Percentiles rank a stretch among this genome's conserved stretches.
phyloP scores from a whole-genome alignment of 2,113 vertebrate species.

The Thalassoma bifasciatum region DNA sequence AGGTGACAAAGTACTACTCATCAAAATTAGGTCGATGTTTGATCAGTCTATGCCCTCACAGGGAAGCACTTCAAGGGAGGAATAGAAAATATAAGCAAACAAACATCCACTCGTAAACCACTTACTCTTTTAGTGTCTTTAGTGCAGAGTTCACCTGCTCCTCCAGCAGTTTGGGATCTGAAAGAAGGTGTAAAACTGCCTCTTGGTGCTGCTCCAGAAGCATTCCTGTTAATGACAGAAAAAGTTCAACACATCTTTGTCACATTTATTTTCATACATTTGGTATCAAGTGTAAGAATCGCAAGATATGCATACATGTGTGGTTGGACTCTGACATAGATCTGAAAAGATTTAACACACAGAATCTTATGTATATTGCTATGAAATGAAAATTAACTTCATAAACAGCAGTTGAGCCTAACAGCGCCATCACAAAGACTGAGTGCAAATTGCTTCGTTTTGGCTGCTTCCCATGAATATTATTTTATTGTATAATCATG shows the following conservation, averaged over 20 bases:
- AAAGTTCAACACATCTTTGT: neutral
- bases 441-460: neutral
- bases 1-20: neutral
- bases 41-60: neutral
- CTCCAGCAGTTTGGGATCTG: conserved; percentile 76
- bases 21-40: neutral
- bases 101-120: neutral
- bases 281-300: too few relatives aligned
- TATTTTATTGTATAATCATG: neutral
- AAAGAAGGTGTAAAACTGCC: conserved; percentile 76
- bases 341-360: too few relatives aligned
- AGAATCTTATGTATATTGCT: too few relatives aligned
- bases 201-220: conserved; percentile 84
- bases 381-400: too few relatives aligned
- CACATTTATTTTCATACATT: too few relatives aligned
- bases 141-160: conserved; percentile 79
- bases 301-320: too few relatives aligned
- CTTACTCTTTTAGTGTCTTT: conserved; percentile 80
- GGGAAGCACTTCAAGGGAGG: neutral
- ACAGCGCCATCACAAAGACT: neutral
- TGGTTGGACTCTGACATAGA: too few relatives aligned
- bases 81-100: neutral
- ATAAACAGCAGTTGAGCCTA: too few relatives aligned
- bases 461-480: neutral
- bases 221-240: conserved; percentile 77